Conservation (phyloP, 2,888 invertebrate species). For the Lottia gigantea region DNA sequence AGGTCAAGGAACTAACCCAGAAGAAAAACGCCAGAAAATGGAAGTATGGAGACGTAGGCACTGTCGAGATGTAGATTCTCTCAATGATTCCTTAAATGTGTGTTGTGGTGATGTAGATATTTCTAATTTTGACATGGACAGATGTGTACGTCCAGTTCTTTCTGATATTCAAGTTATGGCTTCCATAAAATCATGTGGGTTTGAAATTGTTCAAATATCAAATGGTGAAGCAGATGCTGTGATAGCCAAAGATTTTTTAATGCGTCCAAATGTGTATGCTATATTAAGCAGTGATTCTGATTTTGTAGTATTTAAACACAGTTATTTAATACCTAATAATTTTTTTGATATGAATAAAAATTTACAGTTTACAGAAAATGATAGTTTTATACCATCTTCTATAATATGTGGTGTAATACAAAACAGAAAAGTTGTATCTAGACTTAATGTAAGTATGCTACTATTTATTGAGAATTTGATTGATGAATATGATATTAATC, state of each 20-base stretch:
- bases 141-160: conserved; percentile 55
- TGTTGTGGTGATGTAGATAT: conserved; percentile 26
- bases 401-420: conserved; percentile 53
- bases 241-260: conserved; percentile 50
- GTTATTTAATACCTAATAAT: conserved; percentile 53
- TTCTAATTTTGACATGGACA: conserved; percentile 36
- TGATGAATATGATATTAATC: not conserved
- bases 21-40: conserved; percentile 50
- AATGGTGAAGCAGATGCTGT: conserved; percentile 60
- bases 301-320: conserved; percentile 59
- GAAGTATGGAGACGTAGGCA: conserved; percentile 58
- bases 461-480: not conserved
- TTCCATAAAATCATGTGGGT: conserved; percentile 49
- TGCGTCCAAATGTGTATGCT: conserved; percentile 55
- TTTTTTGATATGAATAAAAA: conserved; percentile 59
- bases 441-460: conserved; percentile 43
- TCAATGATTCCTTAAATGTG: conserved; percentile 31
- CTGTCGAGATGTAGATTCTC: conserved; percentile 45
- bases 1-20: conserved; percentile 53
- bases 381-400: conserved; percentile 48
- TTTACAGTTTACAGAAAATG: conserved; percentile 47
- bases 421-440: conserved; percentile 41
- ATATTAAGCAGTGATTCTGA: conserved; percentile 64
- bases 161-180: conserved; percentile 54
- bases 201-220: conserved; percentile 49